phyloP scores from a whole-genome alignment of 2,888 invertebrate genomes.

The Notocelia uddmanniana region DNA sequence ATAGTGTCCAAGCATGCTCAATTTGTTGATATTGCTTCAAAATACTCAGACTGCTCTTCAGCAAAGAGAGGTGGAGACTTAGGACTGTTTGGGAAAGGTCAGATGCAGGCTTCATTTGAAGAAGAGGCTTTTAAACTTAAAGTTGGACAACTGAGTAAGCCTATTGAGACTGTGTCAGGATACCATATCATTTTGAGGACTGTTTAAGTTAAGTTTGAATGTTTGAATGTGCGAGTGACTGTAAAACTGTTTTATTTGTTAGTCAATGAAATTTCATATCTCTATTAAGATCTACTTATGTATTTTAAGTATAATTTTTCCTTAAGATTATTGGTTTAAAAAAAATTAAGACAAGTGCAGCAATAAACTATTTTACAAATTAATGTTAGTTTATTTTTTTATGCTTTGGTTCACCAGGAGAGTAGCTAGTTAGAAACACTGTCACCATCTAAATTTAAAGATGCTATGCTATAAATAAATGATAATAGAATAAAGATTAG shows the following conservation, averaged over 20 bases:
- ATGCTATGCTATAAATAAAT: not conserved
- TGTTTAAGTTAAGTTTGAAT: constrained; percentile 82
- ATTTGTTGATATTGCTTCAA: constrained; percentile 94
- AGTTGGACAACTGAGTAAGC: constrained; percentile 96
- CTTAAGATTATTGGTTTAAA: constrained; percentile 22
- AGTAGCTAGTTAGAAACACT: constrained; percentile 52
- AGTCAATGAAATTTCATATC: constrained; percentile 13
- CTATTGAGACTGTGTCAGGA: constrained; percentile 98
- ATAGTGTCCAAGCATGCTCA: constrained; percentile 92
- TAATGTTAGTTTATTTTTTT: constrained; percentile 52
- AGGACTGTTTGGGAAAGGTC: constrained; percentile 95
- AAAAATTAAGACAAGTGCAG: constrained; percentile 42
- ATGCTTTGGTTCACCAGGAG: constrained; percentile 62
- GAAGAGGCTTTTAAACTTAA: constrained; percentile 97
- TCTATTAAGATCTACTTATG: constrained; percentile 19
- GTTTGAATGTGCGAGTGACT: constrained; percentile 6
- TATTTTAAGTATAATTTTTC: constrained; percentile 46
- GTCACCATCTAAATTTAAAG: no score
- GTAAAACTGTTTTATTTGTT: constrained; percentile 1
- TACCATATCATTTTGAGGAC: constrained; percentile 98
- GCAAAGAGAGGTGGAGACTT: constrained; percentile 98
- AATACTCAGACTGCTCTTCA: constrained; percentile 99
- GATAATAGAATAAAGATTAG: not conserved
- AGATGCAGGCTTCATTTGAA: constrained; percentile 99
- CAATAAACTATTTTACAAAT: constrained; percentile 58